Percentiles rank a stretch among this genome's conserved stretches.
phyloP scores from a whole-genome alignment of 2,888 invertebrate genomes.

The Sesia apiformis region DNA sequence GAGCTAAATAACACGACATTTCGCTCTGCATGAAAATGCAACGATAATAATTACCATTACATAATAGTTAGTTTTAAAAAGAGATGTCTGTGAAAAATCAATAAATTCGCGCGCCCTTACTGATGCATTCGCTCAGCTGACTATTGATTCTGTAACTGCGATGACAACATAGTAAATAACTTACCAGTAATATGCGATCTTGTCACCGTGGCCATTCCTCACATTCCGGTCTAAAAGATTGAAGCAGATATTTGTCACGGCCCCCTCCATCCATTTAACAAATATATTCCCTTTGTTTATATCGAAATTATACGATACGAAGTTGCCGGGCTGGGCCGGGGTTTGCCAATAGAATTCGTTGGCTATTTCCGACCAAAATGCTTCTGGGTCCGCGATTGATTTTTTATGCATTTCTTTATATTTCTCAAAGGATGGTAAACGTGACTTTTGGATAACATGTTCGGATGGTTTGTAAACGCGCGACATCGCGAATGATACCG shows the following conservation, averaged over 20 bases:
- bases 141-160: constrained; percentile 38
- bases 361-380: constrained; percentile 96
- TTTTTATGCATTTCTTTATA: constrained; percentile 89
- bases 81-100: constrained; percentile 35
- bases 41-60: constrained; percentile 1
- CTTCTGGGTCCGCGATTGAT: constrained; percentile 90
- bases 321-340: constrained; percentile 81
- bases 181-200: constrained; percentile 96
- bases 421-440: constrained; percentile 73
- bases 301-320: constrained; percentile 94
- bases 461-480: constrained; percentile 76
- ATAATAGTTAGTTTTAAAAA: constrained; percentile 1
- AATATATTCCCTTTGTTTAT: constrained; percentile 89
- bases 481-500: constrained; percentile 70
- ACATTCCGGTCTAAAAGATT: constrained; percentile 95
- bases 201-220: constrained; percentile 90
- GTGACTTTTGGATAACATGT: constrained; percentile 80
- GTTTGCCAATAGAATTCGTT: constrained; percentile 95
- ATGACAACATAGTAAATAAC: constrained; percentile 32
- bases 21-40: background rate
- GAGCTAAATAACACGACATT: background rate
- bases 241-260: constrained; percentile 95
- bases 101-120: constrained; percentile 59
- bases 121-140: constrained; percentile 51
- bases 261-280: constrained; percentile 96